These are phyloP conservation scores for Mixornis gularis DNA, from an alignment of 2,113 vertebrate genomes.

Conservation along the genomic window DNA sequence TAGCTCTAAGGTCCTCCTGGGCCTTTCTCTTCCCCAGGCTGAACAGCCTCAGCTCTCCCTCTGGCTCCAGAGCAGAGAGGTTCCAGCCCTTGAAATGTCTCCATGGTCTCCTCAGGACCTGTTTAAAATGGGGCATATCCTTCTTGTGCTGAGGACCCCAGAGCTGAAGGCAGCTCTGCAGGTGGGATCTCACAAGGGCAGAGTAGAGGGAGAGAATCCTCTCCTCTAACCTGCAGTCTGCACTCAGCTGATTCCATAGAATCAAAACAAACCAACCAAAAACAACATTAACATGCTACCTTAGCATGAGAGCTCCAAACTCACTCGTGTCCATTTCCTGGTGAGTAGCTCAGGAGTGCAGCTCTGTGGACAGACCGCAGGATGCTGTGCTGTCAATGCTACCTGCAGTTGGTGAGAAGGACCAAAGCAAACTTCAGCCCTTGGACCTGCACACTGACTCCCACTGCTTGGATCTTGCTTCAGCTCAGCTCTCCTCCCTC, in stretches of 20 bases:
- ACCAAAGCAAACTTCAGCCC: background rate
- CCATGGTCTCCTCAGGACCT: background rate
- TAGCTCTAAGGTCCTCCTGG: background rate
- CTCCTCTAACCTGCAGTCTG: background rate
- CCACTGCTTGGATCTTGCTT: background rate
- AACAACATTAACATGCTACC: background rate
- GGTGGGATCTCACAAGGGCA: background rate
- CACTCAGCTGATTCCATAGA: background rate
- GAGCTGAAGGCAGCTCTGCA: background rate
- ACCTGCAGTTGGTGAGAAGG: background rate
- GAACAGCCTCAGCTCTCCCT: background rate
- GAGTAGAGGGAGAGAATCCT: background rate
- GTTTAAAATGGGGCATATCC: background rate
- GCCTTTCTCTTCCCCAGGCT: background rate
- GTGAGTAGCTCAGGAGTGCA: background rate
- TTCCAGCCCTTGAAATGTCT: background rate
- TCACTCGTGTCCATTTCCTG: rapidly evolving
- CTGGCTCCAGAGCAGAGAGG: background rate
- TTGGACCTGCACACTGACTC: background rate
- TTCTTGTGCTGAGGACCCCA: background rate
- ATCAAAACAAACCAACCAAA: background rate
- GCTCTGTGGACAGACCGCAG: background rate
- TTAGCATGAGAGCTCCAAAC: background rate
- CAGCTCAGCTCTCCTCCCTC: background rate
- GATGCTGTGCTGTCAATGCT: rapidly evolving